A percentile compares a stretch with the other conserved stretches of the same genome.
phyloP scores from a whole-genome alignment of 2,888 invertebrate species.

The Sthenelais limicola region DNA sequence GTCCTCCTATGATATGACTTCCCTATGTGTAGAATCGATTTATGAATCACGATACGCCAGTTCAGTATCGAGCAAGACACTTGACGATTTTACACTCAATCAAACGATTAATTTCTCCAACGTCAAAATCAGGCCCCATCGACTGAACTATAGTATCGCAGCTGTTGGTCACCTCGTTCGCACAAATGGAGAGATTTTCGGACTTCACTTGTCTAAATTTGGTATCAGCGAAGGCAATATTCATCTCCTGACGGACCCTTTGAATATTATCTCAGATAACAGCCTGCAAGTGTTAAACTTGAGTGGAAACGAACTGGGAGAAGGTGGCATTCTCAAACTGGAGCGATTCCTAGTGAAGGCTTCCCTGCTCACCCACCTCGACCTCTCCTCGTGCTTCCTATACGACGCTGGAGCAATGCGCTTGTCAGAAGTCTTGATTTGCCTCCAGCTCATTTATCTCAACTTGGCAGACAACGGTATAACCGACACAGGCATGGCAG shows the following conservation, averaged over 20 bases:
- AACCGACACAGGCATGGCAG: slow-evolving; percentile 44
- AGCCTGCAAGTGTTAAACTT: slow-evolving; percentile 51
- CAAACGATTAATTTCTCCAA: slow-evolving; percentile 49
- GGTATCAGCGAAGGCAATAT: slow-evolving; percentile 41
- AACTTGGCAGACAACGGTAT: slow-evolving; percentile 48
- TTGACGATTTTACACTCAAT: slow-evolving; percentile 50
- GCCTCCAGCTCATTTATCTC: slow-evolving; percentile 49
- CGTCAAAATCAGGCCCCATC: slow-evolving; percentile 22
- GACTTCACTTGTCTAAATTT: slow-evolving; percentile 48
- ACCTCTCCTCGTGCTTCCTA: slow-evolving; percentile 47
- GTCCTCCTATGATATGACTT: slow-evolving; percentile 46
- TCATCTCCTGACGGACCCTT: slow-evolving; percentile 49
- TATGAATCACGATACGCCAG: slow-evolving; percentile 49
- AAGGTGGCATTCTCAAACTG: slow-evolving; percentile 43
- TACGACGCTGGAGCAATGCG: slow-evolving; percentile 43
- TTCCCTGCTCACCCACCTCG: slow-evolving; percentile 49
- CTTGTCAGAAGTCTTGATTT: slow-evolving; percentile 49
- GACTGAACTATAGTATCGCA: slow-evolving; percentile 45
- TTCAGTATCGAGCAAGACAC: slow-evolving; percentile 35
- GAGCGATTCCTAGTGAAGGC: slow-evolving; percentile 52
- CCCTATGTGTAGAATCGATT: slow-evolving; percentile 48
- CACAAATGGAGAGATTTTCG: slow-evolving; percentile 46
- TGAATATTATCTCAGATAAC: slow-evolving; percentile 52
- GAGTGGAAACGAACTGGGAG: slow-evolving; percentile 49
- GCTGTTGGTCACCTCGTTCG: slow-evolving; percentile 50